Conservation (phyloP, 1,140 invertebrate genomes). For the Armadillidium nasatum region DNA sequence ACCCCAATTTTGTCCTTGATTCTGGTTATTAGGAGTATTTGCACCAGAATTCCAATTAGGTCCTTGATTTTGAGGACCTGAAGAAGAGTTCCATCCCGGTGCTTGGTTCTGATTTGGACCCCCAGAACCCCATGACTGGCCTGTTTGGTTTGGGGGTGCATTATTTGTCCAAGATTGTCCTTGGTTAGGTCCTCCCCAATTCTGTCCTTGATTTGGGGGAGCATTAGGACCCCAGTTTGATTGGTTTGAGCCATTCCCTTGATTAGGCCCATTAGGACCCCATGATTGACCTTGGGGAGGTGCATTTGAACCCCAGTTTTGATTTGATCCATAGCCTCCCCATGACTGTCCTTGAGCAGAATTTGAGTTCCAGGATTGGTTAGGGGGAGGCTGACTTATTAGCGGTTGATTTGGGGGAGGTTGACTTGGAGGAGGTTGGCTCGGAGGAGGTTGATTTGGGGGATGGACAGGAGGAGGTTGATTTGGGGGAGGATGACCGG, state of each 20-base stretch:
- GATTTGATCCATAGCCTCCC: background rate
- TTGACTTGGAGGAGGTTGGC: no score
- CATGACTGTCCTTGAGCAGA: background rate
- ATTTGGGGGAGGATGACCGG: no score
- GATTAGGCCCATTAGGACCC: background rate
- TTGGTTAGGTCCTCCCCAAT: background rate
- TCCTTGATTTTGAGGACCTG: background rate
- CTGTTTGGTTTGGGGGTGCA: background rate
- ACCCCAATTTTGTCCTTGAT: constrained; percentile 4
- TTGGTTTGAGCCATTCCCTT: background rate
- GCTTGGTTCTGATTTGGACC: background rate
- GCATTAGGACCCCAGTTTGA: background rate
- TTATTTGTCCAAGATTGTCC: background rate
- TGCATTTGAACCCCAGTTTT: background rate
- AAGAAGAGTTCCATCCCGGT: background rate
- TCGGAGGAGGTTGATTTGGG: no score
- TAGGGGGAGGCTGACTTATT: no score
- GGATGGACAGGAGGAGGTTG: no score
- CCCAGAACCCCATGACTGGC: background rate
- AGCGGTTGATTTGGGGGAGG: no score
- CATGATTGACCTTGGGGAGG: background rate
- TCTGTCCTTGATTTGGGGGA: background rate
- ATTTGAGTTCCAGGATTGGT: background rate
- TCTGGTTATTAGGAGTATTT: background rate
- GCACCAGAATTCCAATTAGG: background rate